Evolutionary conservation across 2,113 vertebrate genomes (phyloP), one percentile per base, ranked within the genome.

Genomic region (Myotis davidii): DNA sequence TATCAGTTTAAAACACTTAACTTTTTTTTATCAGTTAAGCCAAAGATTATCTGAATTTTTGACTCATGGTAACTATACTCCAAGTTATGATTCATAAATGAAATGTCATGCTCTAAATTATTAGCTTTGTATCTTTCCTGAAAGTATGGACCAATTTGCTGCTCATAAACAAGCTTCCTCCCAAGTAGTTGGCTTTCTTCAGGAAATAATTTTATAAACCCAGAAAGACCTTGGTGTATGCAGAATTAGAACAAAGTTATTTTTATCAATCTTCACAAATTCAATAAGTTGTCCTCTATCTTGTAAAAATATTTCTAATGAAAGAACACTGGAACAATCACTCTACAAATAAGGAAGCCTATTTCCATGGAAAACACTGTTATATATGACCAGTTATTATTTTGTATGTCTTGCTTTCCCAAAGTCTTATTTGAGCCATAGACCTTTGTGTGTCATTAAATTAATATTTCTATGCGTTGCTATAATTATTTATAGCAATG

Each of bases 401-500:
- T 81, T 95, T 29, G 34, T 27, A 8, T 29, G 32, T 78, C 10
- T 27, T 56, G 4, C 27, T 81, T 87, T 91, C 59, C 27, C 45
- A 56, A 17, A 42, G 77, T 84, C 65, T 90, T 72, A 56, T 64
- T 77, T 85, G 25, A 83, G 67, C 18, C 27, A 29, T 90, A 78
- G 82, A 42, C 70, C 21, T 64, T 0, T 69, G 67, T 84, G 3
- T 78, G 50, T 88, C 50, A 73, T 90, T 96, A 87, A 88, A 56
- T 90, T 16, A 45, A 85, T 23, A 50, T 91, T 93, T 90, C 54
- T 88, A 64, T 82, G 14, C 85, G 82, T 78, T 86, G 45, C 27
- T 96, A 0, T 86, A 86, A 86, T 85, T 93, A 39, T 54, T 94
- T 78, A 88, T 83, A n/a, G n/a, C n/a, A 90, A 88, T 95, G 69